These are phyloP conservation scores for Drosophila seguyi DNA, from an alignment of 1,140 invertebrate species.

Conservation along the genomic window DNA sequence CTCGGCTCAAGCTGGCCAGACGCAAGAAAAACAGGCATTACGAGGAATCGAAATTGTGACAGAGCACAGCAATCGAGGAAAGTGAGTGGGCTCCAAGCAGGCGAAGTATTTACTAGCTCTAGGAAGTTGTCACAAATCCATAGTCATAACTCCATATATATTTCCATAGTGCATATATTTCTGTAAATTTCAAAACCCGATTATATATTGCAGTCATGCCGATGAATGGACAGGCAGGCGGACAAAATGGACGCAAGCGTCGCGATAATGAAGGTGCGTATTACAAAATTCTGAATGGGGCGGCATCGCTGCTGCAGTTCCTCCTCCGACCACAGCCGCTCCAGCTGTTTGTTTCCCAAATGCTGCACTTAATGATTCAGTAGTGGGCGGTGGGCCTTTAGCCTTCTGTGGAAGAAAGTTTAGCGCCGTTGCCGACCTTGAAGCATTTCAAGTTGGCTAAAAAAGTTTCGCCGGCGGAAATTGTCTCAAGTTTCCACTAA, in stretches of 20 bases:
- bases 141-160: slow-evolving; percentile 2
- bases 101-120: background rate
- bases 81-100: slow-evolving; percentile 1
- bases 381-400: background rate
- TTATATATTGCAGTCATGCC: slow-evolving; percentile 76
- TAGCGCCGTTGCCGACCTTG: slow-evolving; percentile 36
- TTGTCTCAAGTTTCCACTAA: slow-evolving; percentile 58
- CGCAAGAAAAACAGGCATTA: slow-evolving; percentile 44
- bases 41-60: background rate
- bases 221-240: slow-evolving; percentile 79
- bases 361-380: slow-evolving; percentile 45
- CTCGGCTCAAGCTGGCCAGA: slow-evolving; percentile 69
- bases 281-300: slow-evolving; percentile 18
- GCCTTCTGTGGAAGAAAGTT: slow-evolving; percentile 25
- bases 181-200: background rate
- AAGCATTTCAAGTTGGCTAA: slow-evolving; percentile 44
- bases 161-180: background rate
- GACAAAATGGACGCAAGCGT: slow-evolving; percentile 67
- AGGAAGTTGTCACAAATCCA: background rate
- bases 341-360: slow-evolving; percentile 31
- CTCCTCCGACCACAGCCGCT: background rate
- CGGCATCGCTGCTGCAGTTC: slow-evolving; percentile 1
- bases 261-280: slow-evolving; percentile 80
- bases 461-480: slow-evolving; percentile 53
- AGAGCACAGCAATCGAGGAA: background rate